Percentiles rank a stretch among this genome's conserved stretches.
These are phyloP conservation scores for Tenthredo livida DNA, from an alignment of 2,888 invertebrate species.

Conservation along the genomic window DNA sequence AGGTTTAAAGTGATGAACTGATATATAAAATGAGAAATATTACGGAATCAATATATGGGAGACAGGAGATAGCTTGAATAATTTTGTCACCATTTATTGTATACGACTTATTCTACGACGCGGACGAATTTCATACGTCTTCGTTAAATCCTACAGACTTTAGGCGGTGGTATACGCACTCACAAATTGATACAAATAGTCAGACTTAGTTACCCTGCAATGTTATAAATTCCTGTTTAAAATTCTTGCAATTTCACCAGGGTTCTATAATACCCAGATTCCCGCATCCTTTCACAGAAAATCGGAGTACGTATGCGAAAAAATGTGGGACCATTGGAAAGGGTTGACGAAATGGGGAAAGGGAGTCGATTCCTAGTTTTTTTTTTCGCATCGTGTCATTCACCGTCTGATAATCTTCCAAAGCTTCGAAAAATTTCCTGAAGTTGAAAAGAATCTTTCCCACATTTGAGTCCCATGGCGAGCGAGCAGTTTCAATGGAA, in stretches of 20 bases:
- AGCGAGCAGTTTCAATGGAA: background rate
- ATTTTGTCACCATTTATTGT: constrained; percentile 27
- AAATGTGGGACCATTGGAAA: background rate
- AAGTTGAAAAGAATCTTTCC: background rate
- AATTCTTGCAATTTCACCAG: constrained; percentile 5
- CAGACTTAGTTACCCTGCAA: constrained; percentile 29
- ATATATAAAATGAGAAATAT: background rate
- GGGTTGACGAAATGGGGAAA: background rate
- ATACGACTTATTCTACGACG: constrained; percentile 1
- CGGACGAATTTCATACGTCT: constrained; percentile 35
- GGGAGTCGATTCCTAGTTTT: background rate
- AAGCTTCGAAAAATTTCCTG: background rate
- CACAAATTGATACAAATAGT: constrained; percentile 51
- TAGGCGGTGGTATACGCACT: constrained; percentile 32
- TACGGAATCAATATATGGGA: background rate
- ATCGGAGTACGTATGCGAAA: background rate
- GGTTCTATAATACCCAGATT: background rate
- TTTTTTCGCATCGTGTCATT: background rate
- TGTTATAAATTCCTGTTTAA: constrained; percentile 38
- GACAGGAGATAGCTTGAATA: background rate
- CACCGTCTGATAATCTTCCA: background rate
- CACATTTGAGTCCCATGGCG: background rate
- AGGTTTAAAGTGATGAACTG: background rate
- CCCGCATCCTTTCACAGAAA: background rate
- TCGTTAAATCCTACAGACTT: constrained; percentile 26